phyloP scores from a whole-genome alignment of 2,888 invertebrate species.

The Patella caerulea region DNA sequence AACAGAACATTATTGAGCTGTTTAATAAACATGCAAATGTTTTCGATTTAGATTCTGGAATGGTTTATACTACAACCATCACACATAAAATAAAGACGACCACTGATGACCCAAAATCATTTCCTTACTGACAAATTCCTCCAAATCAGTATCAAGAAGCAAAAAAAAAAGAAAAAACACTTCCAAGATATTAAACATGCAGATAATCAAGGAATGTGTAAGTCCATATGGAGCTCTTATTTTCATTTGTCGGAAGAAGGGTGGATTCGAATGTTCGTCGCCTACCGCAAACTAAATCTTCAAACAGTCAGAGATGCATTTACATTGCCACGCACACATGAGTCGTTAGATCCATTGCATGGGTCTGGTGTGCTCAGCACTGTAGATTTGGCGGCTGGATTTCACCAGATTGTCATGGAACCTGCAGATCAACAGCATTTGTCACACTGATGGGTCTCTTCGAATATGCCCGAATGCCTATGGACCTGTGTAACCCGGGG shows the following conservation, averaged over 20 bases:
- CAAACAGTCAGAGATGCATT: conserved; percentile 35
- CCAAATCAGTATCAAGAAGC: conserved; percentile 21
- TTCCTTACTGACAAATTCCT: conserved; percentile 26
- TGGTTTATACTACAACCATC: not conserved
- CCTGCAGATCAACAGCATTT: conserved; percentile 36
- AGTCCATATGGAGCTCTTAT: conserved; percentile 40
- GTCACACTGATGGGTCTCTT: conserved; percentile 26
- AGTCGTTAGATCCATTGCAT: conserved; percentile 36
- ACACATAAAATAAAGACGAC: not conserved
- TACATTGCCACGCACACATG: conserved; percentile 33
- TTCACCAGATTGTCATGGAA: conserved; percentile 30
- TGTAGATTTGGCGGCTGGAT: conserved; percentile 33
- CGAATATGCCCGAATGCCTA: conserved; percentile 29
- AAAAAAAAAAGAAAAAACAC: conserved; percentile 20
- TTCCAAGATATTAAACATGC: conserved; percentile 16
- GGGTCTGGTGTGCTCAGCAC: conserved; percentile 29
- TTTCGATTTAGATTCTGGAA: not conserved
- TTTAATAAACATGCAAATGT: not conserved
- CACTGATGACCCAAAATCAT: conserved; percentile 10
- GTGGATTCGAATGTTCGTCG: conserved; percentile 30
- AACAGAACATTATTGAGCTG: not conserved
- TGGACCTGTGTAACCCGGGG: conserved; percentile 17
- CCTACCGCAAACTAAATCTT: conserved; percentile 33
- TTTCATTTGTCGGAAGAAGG: conserved; percentile 29
- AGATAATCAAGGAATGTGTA: conserved; percentile 30